Evolutionary conservation across 2,888 invertebrate species (phyloP).

Genomic region (Margaritifera margaritifera): DNA sequence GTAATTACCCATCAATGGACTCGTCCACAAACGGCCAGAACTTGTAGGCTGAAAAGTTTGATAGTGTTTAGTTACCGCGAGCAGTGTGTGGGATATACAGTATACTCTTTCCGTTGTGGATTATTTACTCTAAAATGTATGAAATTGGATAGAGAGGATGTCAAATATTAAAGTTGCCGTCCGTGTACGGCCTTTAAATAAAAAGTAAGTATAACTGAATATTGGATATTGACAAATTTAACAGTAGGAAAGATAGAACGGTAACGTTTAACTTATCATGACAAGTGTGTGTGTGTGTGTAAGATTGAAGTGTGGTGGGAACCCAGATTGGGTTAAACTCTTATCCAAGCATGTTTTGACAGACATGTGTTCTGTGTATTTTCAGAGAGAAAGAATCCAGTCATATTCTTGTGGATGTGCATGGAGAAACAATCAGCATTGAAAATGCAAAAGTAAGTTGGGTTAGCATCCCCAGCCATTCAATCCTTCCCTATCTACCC

Average conservation of each 20-base stretch:
- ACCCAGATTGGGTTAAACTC: too few relatives aligned
- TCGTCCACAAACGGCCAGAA: background rate
- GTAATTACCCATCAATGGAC: too few relatives aligned
- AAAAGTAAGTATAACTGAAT: slow-evolving; percentile 36
- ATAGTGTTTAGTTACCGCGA: background rate
- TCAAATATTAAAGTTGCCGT: slow-evolving; percentile 61
- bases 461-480: background rate
- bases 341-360: too few relatives aligned
- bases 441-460: slow-evolving; percentile 52
- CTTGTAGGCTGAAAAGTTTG: slow-evolving; percentile 1
- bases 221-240: background rate
- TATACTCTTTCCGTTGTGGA: too few relatives aligned
- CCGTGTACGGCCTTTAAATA: slow-evolving; percentile 49
- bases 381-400: slow-evolving; percentile 52
- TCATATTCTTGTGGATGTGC: slow-evolving; percentile 43
- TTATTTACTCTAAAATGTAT: slow-evolving; percentile 35
- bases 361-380: slow-evolving; percentile 10
- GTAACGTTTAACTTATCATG: too few relatives aligned
- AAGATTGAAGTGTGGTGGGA: too few relatives aligned
- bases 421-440: slow-evolving; percentile 48
- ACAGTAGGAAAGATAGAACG: too few relatives aligned
- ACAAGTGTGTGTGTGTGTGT: too few relatives aligned
- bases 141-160: slow-evolving; percentile 50
- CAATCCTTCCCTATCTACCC: too few relatives aligned
- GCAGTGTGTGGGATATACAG: too few relatives aligned